These are phyloP conservation scores for Oreochromis tanganicae DNA, from an alignment of 2,113 vertebrate genomes.

Conservation along the genomic window DNA sequence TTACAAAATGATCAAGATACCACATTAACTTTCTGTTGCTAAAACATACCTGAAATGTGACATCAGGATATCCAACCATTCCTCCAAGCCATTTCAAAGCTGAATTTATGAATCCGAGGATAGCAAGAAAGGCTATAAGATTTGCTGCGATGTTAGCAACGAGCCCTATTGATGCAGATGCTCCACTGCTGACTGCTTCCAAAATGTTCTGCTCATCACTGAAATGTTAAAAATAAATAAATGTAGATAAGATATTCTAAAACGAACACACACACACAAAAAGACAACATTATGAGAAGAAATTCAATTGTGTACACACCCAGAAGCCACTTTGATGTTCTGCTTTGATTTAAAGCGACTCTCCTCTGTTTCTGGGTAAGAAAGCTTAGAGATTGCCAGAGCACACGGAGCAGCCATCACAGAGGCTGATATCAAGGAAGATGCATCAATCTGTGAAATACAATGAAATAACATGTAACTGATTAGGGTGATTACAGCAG, in stretches of 20 bases:
- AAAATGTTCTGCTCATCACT: slow-evolving; percentile 86
- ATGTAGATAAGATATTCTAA: neutral
- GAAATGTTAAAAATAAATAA: neutral
- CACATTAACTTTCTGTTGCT: neutral
- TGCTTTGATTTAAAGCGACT: slow-evolving; percentile 73
- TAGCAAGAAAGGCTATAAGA: slow-evolving; percentile 86
- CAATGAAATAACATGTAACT: neutral
- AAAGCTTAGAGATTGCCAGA: slow-evolving; percentile 86
- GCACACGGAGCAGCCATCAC: slow-evolving; percentile 97
- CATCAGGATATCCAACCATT: slow-evolving; percentile 79
- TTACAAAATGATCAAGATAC: neutral
- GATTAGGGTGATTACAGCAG: neutral
- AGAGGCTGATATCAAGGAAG: slow-evolving; percentile 86
- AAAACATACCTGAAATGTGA: slow-evolving; percentile 85
- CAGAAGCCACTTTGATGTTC: slow-evolving; percentile 66
- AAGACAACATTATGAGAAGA: neutral
- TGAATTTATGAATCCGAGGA: slow-evolving; percentile 84
- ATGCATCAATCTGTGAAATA: slow-evolving; percentile 80
- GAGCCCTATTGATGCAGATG: slow-evolving; percentile 77
- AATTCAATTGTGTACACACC: slow-evolving; percentile 43
- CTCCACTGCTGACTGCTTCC: slow-evolving; percentile 87
- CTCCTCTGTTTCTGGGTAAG: slow-evolving; percentile 88
- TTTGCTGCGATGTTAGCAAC: slow-evolving; percentile 88
- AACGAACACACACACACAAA: neutral
- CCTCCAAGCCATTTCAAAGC: slow-evolving; percentile 82